phyloP scores from a whole-genome alignment of 2,797 vertebrate genomes.

The Salmo trutta region DNA sequence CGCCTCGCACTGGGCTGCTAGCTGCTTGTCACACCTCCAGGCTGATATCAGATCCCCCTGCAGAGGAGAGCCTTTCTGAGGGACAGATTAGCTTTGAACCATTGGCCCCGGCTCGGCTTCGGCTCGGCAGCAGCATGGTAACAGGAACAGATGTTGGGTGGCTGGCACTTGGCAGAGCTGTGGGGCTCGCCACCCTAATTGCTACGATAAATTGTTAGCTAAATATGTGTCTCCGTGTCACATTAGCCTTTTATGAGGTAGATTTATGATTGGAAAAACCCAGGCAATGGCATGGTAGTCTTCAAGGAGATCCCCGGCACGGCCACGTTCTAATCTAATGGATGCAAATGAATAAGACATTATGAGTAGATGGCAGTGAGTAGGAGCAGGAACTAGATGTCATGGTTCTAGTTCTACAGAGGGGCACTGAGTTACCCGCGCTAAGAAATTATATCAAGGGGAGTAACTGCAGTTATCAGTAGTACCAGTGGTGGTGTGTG shows the following conservation, averaged over 20 bases:
- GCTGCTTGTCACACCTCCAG: conserved; percentile 29
- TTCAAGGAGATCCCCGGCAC: conserved; percentile 18
- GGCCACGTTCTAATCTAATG: conserved; percentile 41
- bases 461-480: conserved; percentile 60
- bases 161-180: conserved; percentile 60
- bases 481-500: conserved; percentile 50
- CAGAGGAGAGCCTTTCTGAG: neutral
- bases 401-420: neutral
- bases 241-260: conserved; percentile 55
- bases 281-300: conserved; percentile 23
- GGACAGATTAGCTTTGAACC: conserved; percentile 3
- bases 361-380: neutral
- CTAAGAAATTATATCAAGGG: conserved; percentile 38
- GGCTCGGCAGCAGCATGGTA: conserved; percentile 21
- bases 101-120: conserved; percentile 8
- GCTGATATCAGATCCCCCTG: conserved; percentile 25
- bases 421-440: neutral
- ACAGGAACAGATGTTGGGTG: conserved; percentile 62
- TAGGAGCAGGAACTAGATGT: neutral
- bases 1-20: neutral
- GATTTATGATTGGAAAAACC: conserved; percentile 47
- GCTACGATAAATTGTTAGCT: conserved; percentile 59
- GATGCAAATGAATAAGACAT: conserved; percentile 47
- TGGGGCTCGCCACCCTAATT: conserved; percentile 56
- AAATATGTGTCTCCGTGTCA: conserved; percentile 59